Evolutionary conservation across 2,113 vertebrate species (phyloP).

Genomic region (Hydrochoerus hydrochaeris): DNA sequence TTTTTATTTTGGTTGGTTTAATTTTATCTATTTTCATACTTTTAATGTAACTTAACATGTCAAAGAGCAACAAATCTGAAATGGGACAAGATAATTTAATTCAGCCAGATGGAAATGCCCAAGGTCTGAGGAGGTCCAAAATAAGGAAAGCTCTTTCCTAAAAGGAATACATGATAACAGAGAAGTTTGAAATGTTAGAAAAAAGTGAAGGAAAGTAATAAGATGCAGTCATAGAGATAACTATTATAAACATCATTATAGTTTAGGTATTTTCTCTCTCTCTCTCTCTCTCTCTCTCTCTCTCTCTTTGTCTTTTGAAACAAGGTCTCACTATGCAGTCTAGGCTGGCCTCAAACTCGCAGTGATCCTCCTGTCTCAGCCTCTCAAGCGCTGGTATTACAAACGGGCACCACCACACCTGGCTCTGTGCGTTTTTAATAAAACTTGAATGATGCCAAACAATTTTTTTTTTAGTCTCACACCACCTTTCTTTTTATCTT

Average conservation of each 20-base stretch:
- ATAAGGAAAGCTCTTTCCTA: not conserved
- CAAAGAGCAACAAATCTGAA: not conserved
- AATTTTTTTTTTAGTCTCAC: not conserved
- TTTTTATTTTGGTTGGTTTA: slow-evolving; percentile 37
- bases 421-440: slow-evolving; percentile 8
- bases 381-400: not conserved
- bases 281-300: not conserved
- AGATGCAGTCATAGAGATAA: not conserved
- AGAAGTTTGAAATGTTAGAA: slow-evolving; percentile 31
- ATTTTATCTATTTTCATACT: slow-evolving; percentile 44
- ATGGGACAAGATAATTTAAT: not conserved
- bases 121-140: not conserved
- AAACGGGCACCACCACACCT: not conserved
- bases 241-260: not conserved
- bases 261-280: not conserved
- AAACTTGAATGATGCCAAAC: not conserved
- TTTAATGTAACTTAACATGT: not conserved
- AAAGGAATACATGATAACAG: not conserved
- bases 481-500: not conserved
- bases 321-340: not conserved
- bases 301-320: not conserved
- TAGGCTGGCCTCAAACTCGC: not conserved
- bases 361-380: not conserved
- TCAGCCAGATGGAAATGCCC: not conserved
- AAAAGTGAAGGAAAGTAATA: not conserved